Evolutionary conservation across 2,797 vertebrate species (phyloP).

Genomic region (Myotis findleyi): DNA sequence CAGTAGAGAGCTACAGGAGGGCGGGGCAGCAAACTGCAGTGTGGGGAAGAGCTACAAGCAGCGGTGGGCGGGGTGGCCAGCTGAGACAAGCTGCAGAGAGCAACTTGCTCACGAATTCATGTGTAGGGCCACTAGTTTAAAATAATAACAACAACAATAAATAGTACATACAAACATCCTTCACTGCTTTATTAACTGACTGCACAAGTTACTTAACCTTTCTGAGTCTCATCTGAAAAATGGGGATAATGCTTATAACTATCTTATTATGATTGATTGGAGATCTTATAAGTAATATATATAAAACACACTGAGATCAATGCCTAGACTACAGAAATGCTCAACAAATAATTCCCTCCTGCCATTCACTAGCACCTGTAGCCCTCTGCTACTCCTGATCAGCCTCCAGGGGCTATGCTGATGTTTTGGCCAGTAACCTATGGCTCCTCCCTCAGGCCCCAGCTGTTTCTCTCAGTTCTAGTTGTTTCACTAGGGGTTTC

Average conservation of each 20-base stretch:
- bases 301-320: conserved; percentile 30
- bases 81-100: too few relatives aligned
- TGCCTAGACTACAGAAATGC: conserved; percentile 23
- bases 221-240: conserved; percentile 57
- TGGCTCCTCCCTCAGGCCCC: conserved; percentile 41
- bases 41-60: too few relatives aligned
- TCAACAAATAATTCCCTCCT: conserved; percentile 34
- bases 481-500: conserved; percentile 51
- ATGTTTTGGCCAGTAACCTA: conserved; percentile 49
- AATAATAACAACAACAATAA: not conserved
- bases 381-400: not conserved
- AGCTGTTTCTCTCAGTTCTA: conserved; percentile 63
- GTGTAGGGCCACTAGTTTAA: not conserved
- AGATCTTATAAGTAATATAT: not conserved
- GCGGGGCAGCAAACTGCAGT: too few relatives aligned
- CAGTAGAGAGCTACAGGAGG: too few relatives aligned
- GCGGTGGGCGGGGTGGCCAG: too few relatives aligned
- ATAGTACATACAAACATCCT: not conserved
- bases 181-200: conserved; percentile 1
- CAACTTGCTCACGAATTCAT: too few relatives aligned
- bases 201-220: conserved; percentile 25
- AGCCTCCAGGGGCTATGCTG: conserved; percentile 5
- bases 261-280: not conserved
- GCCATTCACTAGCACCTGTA: not conserved
- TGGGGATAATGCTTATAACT: not conserved